Conservation (phyloP, 1,140 invertebrate genomes). For the Drosophila sp. region DNA sequence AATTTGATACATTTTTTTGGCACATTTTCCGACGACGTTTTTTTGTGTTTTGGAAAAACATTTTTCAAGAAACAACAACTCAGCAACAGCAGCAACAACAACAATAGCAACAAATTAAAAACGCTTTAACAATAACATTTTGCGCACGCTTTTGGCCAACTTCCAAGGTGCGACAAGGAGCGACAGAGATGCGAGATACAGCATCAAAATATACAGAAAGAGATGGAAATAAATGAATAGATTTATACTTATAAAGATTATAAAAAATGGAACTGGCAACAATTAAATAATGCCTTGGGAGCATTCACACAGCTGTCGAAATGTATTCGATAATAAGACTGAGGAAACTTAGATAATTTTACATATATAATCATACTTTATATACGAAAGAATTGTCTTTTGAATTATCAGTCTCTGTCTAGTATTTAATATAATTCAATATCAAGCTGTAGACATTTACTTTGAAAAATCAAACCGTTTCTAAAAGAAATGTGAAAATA, state of each 20-base stretch:
- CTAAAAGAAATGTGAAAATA: no score
- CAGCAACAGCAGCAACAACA: constrained; percentile 28
- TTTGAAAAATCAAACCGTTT: no score
- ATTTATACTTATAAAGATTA: constrained; percentile 29
- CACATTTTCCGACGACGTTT: constrained; percentile 35
- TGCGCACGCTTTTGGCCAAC: constrained; percentile 78
- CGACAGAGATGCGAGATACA: constrained; percentile 32
- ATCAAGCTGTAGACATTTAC: no score
- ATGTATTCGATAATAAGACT: background rate
- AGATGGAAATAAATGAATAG: background rate
- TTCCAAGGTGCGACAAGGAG: constrained; percentile 47
- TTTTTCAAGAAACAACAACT: constrained; percentile 44
- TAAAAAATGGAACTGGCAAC: constrained; percentile 37
- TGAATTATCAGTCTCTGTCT: no score
- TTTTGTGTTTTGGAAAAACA: constrained; percentile 73
- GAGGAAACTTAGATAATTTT: background rate
- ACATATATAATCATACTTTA: background rate
- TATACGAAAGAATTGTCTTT: background rate
- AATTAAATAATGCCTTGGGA: constrained; percentile 39
- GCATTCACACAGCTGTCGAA: constrained; percentile 6
- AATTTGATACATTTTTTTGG: constrained; percentile 57
- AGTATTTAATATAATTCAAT: no score
- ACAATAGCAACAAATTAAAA: constrained; percentile 23
- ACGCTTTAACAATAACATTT: constrained; percentile 69
- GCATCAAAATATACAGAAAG: constrained; percentile 15